Base-by-base conservation (phyloP, 1,140 invertebrate species). In the Zaprionus kolodkinae region DNA sequence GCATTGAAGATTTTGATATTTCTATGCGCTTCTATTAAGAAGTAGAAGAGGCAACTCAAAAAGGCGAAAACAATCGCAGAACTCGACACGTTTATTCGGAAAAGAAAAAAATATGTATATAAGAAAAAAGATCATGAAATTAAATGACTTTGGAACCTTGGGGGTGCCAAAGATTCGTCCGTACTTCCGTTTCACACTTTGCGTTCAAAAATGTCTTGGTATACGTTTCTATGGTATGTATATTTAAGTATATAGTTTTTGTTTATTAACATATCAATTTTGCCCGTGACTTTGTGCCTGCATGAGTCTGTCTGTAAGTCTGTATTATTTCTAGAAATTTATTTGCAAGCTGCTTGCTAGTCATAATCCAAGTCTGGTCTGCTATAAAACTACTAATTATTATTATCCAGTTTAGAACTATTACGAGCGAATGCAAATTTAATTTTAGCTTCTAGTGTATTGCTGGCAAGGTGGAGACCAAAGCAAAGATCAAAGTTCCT, bases 71-170 rank as follows among this genome's bases (percentile, higher is more conserved):
- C 67, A 66, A 75, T 71, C 79, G 77, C 67, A 88, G 83, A 87
- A 77, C 65, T 68, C 45, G 45, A 73, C 65, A 67, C 72, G 72
- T 73, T 77, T 65, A 40, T 72, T 77, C 48, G 55, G 65, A 57
- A 30, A 78, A 78, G 76, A 72, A 35, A 15, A 15, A 56, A 66
- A 55, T 36, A 17, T 17, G 15, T 50, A 63, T 45, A 40, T 54
- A 27, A 81, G 64, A 82, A 87, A 88, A 88, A 88, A 88, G 84
- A 89, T 88, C 80, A 88, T 89, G 85, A 88, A 85, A 90, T 85
- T 74, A 85, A 89, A 86, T 83, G 76, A 66, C 81, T 74, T 81
- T 61, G 27, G 67, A 85, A 80, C 85, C 85, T 89, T 89, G 85
- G 72, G 71, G 55, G 63, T 64, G 56, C 69, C 64, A 69, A 64